Base-by-base conservation (phyloP, 2,113 vertebrate species). In the Colossoma macropomum region DNA sequence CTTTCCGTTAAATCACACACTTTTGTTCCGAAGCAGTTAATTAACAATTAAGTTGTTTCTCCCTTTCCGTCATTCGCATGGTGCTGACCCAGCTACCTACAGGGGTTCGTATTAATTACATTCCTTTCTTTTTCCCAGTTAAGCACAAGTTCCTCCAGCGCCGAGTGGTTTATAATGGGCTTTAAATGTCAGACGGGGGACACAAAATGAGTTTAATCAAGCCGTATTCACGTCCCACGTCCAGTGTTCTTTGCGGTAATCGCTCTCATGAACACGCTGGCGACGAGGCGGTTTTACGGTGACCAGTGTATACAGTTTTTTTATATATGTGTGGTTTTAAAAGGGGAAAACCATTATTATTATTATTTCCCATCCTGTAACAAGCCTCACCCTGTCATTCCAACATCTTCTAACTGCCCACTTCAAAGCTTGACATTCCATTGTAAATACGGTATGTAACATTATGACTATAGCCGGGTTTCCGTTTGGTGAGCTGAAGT, bases 371-470 rank as follows among this genome's bases (percentile, higher is more conserved):
- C 81, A 73, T 90, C 88, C 92, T 90, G 82, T 88, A 90, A 90
- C 86, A 77, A 90, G 79, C 86, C 84, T 89, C 89, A 85, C 32
- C 60, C 72, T 87, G 90, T 85, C 89, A 92, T 94, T 93, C 87
- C 92, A 91, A 91, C 89, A 88, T 84, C 17, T 52, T 89, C 84
- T 69, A 87, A 91, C 81, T 91, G 88, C 69, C 80, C 52, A 52
- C 76, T 72, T 82, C 79, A 73, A 81, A 78, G 75, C 90, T 90
- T 81, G 84, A 92, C 91, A 91, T 93, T 93, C 89, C 90, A 90
- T 86, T 94, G 93, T 94, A 95, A 93, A 95, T 94, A 94, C 54
- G 93, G 91, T 94, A 94, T 83, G 92, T 93, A 93, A 21, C 73
- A 87, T 90, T 86, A 87, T 92, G 85, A 91, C 88, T 87, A 86